These are phyloP conservation scores for Sialis fuliginosa DNA, from an alignment of 2,888 invertebrate genomes.

Conservation along the genomic window DNA sequence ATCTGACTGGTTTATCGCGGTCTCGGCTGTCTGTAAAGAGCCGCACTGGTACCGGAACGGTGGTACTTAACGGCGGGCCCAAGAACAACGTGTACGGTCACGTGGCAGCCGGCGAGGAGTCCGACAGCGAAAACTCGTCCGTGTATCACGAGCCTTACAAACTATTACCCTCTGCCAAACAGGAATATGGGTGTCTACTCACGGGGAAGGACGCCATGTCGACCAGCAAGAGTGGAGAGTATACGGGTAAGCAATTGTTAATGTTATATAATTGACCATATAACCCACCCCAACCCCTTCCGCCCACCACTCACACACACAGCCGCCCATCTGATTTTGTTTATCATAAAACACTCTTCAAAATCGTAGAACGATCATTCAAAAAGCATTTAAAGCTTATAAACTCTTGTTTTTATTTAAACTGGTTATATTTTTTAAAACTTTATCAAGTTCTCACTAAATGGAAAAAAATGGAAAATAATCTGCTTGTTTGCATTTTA, in stretches of 20 bases:
- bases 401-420: too few species aligned
- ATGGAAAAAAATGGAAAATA: too few species aligned
- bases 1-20: slow-evolving; percentile 22
- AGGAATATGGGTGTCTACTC: slow-evolving; percentile 30
- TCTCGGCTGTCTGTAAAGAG: slow-evolving; percentile 30
- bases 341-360: too few species aligned
- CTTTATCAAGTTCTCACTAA: too few species aligned
- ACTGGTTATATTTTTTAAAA: too few species aligned
- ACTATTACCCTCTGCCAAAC: slow-evolving; percentile 28
- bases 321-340: neutral
- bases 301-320: neutral
- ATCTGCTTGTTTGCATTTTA: too few species aligned
- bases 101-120: slow-evolving; percentile 28
- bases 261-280: neutral
- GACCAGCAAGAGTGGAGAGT: slow-evolving; percentile 33
- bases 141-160: slow-evolving; percentile 38
- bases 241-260: slow-evolving; percentile 24
- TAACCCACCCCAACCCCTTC: too few species aligned
- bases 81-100: slow-evolving; percentile 28
- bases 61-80: slow-evolving; percentile 21
- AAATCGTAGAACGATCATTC: too few species aligned
- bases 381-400: neutral
- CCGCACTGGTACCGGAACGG: slow-evolving; percentile 19
- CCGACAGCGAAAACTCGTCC: slow-evolving; percentile 35
- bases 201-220: slow-evolving; percentile 22